These are phyloP conservation scores for Harpagifer antarcticus DNA, from an alignment of 2,797 vertebrate species.

Conservation along the genomic window DNA sequence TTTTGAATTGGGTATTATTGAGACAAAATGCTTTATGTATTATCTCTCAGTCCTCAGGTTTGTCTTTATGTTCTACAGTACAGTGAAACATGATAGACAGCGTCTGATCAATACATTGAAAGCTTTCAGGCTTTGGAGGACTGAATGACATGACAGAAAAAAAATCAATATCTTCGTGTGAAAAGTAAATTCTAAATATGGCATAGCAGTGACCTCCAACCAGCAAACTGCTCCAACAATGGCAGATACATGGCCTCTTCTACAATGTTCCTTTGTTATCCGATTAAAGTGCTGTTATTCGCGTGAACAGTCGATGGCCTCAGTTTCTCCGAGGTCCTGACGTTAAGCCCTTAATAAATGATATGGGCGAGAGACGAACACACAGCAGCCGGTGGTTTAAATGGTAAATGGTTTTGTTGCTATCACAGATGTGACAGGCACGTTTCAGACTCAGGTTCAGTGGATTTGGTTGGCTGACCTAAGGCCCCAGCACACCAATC, in stretches of 20 bases:
- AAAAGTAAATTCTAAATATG: not conserved
- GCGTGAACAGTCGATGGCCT: not conserved
- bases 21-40: not conserved
- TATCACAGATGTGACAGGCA: conserved; percentile 25
- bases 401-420: conserved; percentile 2
- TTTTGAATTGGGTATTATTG: not conserved
- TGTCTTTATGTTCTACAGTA: not conserved
- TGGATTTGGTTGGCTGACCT: conserved; percentile 42
- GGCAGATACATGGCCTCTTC: not conserved
- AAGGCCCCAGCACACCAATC: conserved; percentile 5
- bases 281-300: not conserved
- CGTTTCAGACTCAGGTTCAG: conserved; percentile 27
- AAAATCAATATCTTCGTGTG: not conserved
- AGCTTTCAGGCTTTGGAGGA: conserved; percentile 1
- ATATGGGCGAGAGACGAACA: not conserved
- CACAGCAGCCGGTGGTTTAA: conserved; percentile 9
- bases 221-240: not conserved
- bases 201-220: not conserved
- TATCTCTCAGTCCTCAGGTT: not conserved
- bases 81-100: not conserved
- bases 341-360: conserved; percentile 9
- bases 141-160: not conserved
- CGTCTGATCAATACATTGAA: conserved; percentile 5
- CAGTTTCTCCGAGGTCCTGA: not conserved
- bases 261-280: not conserved